Base-by-base conservation (phyloP, 2,888 invertebrate genomes). In the Stictocephala bisonia region DNA sequence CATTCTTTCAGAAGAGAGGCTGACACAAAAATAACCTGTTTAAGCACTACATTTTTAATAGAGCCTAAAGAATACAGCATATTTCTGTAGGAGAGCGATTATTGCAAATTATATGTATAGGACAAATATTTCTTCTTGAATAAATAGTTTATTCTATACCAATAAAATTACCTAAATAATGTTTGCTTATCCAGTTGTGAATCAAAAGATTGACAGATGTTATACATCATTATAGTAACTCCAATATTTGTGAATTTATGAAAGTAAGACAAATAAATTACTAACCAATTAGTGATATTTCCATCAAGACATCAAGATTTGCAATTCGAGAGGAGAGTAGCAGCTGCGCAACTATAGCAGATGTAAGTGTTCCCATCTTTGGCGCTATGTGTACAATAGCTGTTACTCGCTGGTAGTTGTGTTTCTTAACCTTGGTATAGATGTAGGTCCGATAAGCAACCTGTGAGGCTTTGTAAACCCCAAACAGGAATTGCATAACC, bases 391-490 rank as follows among this genome's bases (percentile, higher is more conserved):
- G 56, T 7, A 56, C 56, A 1, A 56, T 31, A 4, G 56, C 56
- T 22, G 56, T 56, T 18, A 56, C 56, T 15, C 31, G 27, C 29
- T 56, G 56, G 29, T 56, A 56, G 29, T 29, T 56, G 29, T 56
- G 56, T 13, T 56, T 56, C 56, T 56, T 4, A 20, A 56, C 56
- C n/a, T 56, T 27, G n/a, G 56, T 56, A 31, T 56, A 56, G 56
- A 56, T 56, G 56, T 56, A 56, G 3, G 56, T 56, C 9, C 56
- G 26, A 15, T 56, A 56, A 1, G 56, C 56, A 7, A 56, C 56
- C 18, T 56, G 56, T 4, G 56, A 56, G 2, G 56, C 56, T 29
- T 22, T 56, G 18, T 56, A 56, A 15, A 56, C 6, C 22, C n/a
- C n/a, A n/a, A n/a, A n/a, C n/a, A n/a, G n/a, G n/a, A 31, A 26